Evolutionary conservation across 2,113 vertebrate genomes (phyloP).

Genomic region (Suricata suricatta): DNA sequence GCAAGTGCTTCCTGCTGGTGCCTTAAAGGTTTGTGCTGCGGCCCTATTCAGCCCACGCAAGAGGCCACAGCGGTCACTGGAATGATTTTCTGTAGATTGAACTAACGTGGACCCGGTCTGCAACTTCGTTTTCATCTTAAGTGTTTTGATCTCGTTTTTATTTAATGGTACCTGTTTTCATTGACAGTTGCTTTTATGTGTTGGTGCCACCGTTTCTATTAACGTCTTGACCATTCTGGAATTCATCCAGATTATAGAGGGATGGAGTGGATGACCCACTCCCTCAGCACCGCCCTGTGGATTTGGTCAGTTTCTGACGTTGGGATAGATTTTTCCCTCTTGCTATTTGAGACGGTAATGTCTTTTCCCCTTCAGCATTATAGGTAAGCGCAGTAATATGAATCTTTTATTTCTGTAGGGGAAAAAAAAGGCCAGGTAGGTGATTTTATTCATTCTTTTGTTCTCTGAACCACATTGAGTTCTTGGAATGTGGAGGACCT

Average conservation of each 20-base stretch:
- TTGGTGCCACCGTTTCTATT: background rate
- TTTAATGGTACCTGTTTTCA: background rate
- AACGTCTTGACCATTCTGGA: background rate
- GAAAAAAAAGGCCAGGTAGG: background rate
- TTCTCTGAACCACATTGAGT: background rate
- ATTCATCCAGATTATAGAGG: background rate
- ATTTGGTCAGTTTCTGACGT: background rate
- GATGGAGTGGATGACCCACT: no score
- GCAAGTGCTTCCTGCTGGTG: background rate
- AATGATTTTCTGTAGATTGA: background rate
- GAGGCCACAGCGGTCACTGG: background rate
- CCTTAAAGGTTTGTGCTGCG: background rate
- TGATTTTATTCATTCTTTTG: background rate
- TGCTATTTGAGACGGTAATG: background rate
- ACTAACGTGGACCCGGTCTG: background rate
- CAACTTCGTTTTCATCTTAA: background rate
- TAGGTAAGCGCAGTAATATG: background rate
- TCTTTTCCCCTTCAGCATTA: background rate
- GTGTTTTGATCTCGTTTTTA: background rate
- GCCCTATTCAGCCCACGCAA: background rate
- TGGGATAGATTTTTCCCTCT: background rate
- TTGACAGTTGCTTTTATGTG: background rate
- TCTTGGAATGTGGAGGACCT: background rate
- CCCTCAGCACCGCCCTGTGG: accelerated
- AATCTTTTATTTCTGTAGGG: background rate